These are phyloP conservation scores for Ophraella communa DNA, from an alignment of 2,888 invertebrate genomes.

Conservation along the genomic window DNA sequence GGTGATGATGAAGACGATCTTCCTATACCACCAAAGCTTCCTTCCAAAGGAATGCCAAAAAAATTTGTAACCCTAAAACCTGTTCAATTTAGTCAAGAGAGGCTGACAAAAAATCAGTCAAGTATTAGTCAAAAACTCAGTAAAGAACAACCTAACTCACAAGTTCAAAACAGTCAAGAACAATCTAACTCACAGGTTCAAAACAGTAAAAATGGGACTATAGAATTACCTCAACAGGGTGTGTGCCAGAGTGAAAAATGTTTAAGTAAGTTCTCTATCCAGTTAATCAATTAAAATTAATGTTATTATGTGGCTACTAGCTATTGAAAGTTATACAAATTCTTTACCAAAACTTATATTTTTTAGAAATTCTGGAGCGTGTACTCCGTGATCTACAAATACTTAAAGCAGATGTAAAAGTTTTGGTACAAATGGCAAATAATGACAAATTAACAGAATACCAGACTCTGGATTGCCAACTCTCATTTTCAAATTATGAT, in stretches of 20 bases:
- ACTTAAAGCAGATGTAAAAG: neutral
- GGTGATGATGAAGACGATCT: too few species aligned
- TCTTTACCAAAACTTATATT: neutral
- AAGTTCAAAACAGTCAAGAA: neutral
- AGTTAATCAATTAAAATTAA: neutral
- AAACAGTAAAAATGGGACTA: neutral
- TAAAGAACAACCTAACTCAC: too few species aligned
- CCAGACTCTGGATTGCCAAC: neutral
- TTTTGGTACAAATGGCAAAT: neutral
- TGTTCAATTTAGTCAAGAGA: too few species aligned
- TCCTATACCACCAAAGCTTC: too few species aligned
- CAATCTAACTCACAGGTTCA: neutral
- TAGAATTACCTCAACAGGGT: neutral
- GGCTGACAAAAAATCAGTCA: too few species aligned
- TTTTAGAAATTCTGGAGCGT: neutral
- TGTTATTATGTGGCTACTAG: neutral
- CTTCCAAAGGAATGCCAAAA: too few species aligned
- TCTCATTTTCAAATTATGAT: neutral
- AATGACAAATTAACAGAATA: neutral
- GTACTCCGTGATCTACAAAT: neutral
- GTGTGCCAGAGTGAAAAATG: neutral
- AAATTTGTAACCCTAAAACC: too few species aligned
- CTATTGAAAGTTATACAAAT: neutral
- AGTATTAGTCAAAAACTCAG: too few species aligned
- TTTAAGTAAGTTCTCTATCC: neutral